Evolutionary conservation across 2,113 vertebrate species (phyloP).

Genomic region (Nanorana parkeri): DNA sequence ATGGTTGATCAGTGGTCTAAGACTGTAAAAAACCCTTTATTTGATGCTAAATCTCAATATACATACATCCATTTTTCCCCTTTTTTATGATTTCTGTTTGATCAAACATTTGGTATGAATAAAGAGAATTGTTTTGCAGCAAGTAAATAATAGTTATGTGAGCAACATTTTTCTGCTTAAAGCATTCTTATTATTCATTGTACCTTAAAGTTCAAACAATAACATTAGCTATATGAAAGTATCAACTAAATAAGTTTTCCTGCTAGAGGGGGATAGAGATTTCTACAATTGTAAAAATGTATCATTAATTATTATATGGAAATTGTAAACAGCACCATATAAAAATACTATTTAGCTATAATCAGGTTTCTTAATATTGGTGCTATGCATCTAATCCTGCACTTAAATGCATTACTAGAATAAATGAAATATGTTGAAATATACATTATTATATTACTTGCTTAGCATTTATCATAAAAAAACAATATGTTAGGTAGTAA

Average conservation of each 20-base stretch:
- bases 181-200: too few species aligned
- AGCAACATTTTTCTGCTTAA: too few species aligned
- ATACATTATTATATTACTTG: background rate
- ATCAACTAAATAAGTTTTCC: conserved; percentile 80
- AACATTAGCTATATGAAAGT: conserved; percentile 71
- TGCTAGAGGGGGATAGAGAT: conserved; percentile 82
- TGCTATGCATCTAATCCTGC: conserved; percentile 75
- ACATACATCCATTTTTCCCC: too few species aligned
- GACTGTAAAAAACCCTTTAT: too few species aligned
- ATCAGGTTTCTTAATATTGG: conserved; percentile 72
- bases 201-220: conserved; percentile 71
- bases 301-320: conserved; percentile 82
- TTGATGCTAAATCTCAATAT: too few species aligned
- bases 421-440: background rate
- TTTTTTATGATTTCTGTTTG: too few species aligned
- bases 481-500: too few species aligned
- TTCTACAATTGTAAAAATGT: conserved; percentile 82
- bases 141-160: too few species aligned
- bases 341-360: conserved; percentile 79
- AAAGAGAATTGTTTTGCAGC: too few species aligned
- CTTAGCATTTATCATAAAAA: background rate
- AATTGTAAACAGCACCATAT: conserved; percentile 81
- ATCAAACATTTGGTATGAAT: too few species aligned
- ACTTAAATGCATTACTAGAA: conserved; percentile 63
- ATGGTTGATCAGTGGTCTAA: too few species aligned